Evolutionary conservation across 92 coral and sea anemone species (phyloP).

Genomic region (Phenganax stokvisi): DNA sequence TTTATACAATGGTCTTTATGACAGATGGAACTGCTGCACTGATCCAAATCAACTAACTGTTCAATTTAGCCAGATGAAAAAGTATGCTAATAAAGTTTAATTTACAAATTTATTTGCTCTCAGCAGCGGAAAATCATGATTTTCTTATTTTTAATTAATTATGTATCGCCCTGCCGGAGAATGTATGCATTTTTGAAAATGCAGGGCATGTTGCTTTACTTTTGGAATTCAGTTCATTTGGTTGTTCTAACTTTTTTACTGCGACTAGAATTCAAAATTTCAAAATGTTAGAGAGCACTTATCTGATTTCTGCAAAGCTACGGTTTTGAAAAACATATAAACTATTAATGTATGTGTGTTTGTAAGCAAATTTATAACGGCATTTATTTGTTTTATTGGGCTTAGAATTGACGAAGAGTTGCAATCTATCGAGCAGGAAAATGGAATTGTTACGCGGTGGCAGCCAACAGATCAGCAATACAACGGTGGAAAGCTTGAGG

Average conservation of each 20-base stretch:
- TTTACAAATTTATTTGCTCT: not conserved
- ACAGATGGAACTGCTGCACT: conserved; percentile 3
- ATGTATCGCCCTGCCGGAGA: not conserved
- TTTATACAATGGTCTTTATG: not conserved
- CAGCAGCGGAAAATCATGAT: not conserved
- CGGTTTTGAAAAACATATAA: too few relatives aligned
- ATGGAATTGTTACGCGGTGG: too few relatives aligned
- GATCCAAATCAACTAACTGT: not conserved
- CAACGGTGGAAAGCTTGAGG: conserved; percentile 13
- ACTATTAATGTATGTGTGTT: too few relatives aligned
- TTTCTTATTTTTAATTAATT: not conserved
- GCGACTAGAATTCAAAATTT: too few relatives aligned
- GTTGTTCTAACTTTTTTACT: conserved; percentile 6
- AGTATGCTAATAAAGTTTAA: not conserved
- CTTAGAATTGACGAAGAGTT: too few relatives aligned
- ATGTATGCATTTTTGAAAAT: not conserved
- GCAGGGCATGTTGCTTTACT: not conserved
- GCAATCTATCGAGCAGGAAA: too few relatives aligned
- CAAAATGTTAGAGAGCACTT: too few relatives aligned
- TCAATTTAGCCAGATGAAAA: not conserved
- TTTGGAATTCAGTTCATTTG: conserved; percentile 24
- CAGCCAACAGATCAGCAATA: too few relatives aligned
- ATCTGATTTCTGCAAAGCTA: too few relatives aligned
- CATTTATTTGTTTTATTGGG: too few relatives aligned
- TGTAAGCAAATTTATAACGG: too few relatives aligned